Evolutionary conservation across 2,888 invertebrate species (phyloP), one percentile per base, ranked within the genome.

Genomic region (Drosophila setosimentum): DNA sequence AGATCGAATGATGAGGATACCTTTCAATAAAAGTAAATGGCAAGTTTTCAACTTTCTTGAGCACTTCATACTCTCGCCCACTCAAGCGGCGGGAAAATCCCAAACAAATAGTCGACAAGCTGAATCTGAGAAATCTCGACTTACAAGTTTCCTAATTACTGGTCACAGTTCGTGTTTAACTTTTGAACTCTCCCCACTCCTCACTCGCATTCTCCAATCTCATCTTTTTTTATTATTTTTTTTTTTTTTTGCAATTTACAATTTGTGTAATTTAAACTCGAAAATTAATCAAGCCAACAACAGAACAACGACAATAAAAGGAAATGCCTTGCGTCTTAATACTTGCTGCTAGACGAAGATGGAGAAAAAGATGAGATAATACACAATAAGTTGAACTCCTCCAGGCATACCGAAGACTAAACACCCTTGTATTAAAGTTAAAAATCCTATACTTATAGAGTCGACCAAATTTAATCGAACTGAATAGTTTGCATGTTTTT

Each of bases 81-180:
- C n/a, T n/a, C n/a, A n/a, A n/a, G 13, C 24, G 49, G 18, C 18
- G 27, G n/a, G 27, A 35, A 33, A 42, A 40, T 7, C 35, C 13
- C 35, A 32, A 51, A 13, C 55, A 30, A 71, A 32, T 45, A 8
- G n/a, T 50, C 24, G 30, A 13, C 27, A 21, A 49, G 32, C 29
- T 45, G 64, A 37, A 55, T 50, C 37, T 33, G 55, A n/a, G 32
- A 62, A 58, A 74, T 67, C 75, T 53, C 53, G 51, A 61, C 67
- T 73, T 54, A 13, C 73, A 61, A 69, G 59, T 73, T 73, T 68
- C 55, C 73, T 77, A 84, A 84, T 81, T 80, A 81, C 65, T 55
- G 74, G 63, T 50, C 68, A 61, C 61, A 77, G 59, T 73, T 73
- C 35, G 35, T 32, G 18, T 32, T 51, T 21, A 16, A n/a, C 35